Evolutionary conservation across 1,140 invertebrate species (phyloP).

Genomic region (Sminthurides bifidus): DNA sequence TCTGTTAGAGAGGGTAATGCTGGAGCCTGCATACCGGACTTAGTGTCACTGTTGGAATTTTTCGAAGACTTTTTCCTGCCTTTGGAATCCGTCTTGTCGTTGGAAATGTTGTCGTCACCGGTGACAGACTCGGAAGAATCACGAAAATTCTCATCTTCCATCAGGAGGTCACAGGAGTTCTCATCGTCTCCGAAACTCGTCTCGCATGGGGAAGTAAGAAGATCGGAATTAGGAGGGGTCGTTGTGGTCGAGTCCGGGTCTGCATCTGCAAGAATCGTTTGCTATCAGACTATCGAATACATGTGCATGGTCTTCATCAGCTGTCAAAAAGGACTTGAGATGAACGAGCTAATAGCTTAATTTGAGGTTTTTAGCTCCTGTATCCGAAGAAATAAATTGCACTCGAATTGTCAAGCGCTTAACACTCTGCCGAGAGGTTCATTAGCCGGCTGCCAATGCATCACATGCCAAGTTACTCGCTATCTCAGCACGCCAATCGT

Average conservation of each 20-base stretch:
- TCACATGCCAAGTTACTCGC: too few relatives aligned
- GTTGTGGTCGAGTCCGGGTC: slow-evolving; percentile 37
- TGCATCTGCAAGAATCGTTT: too few relatives aligned
- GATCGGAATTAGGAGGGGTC: slow-evolving; percentile 34
- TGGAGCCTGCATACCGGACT: slow-evolving; percentile 18
- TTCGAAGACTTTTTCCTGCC: slow-evolving; percentile 30
- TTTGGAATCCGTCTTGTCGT: slow-evolving; percentile 29
- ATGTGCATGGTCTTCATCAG: too few relatives aligned
- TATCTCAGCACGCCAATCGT: too few relatives aligned
- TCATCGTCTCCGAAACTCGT: slow-evolving; percentile 24
- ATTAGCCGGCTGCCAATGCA: too few relatives aligned
- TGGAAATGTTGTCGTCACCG: slow-evolving; percentile 31
- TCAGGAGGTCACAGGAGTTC: slow-evolving; percentile 29
- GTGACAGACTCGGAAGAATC: slow-evolving; percentile 30
- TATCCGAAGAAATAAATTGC: too few relatives aligned
- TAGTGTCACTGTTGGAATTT: slow-evolving; percentile 30
- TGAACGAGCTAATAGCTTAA: too few relatives aligned
- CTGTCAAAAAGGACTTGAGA: too few relatives aligned
- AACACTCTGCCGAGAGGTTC: too few relatives aligned
- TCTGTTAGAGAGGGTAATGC: background rate
- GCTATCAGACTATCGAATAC: too few relatives aligned
- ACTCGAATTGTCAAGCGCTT: too few relatives aligned
- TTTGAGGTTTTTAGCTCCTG: too few relatives aligned
- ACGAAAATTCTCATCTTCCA: slow-evolving; percentile 28
- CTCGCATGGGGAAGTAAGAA: slow-evolving; percentile 29